Conservation (phyloP, 2,797 vertebrate genomes). For the Sarcoramphus papa region DNA sequence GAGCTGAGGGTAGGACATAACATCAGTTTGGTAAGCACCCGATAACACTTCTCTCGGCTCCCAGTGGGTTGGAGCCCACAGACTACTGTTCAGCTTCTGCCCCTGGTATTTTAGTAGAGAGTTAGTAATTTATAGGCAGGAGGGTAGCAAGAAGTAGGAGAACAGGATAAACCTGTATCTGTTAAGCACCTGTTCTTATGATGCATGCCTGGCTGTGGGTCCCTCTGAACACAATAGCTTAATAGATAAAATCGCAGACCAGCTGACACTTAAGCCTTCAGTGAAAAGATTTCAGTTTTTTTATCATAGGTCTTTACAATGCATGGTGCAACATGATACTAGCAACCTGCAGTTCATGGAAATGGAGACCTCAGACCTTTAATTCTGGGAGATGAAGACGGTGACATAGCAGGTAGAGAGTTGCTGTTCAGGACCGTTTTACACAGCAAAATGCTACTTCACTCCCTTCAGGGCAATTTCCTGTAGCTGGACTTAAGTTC, state of each 20-base stretch:
- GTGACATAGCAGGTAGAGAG: background rate
- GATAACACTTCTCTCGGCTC: background rate
- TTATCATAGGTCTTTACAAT: background rate
- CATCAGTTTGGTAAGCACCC: background rate
- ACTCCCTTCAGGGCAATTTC: background rate
- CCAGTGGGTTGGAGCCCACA: background rate
- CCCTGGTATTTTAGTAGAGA: background rate
- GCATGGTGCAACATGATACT: background rate
- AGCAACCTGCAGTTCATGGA: background rate
- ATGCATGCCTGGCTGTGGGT: background rate
- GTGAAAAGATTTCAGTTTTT: too few relatives aligned
- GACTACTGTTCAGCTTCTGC: background rate
- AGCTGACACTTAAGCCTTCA: background rate
- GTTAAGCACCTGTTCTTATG: background rate
- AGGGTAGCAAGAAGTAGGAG: constrained; percentile 8
- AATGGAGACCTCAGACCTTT: background rate
- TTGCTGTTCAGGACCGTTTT: background rate
- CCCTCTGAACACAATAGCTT: constrained; percentile 1
- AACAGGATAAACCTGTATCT: constrained; percentile 61
- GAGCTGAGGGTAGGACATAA: background rate
- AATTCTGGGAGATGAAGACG: background rate
- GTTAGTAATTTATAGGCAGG: background rate
- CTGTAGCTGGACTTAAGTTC: background rate
- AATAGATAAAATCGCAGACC: constrained; percentile 8
- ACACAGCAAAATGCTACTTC: background rate